Conservation (phyloP, 2,888 invertebrate species). For the Bombylius major region DNA sequence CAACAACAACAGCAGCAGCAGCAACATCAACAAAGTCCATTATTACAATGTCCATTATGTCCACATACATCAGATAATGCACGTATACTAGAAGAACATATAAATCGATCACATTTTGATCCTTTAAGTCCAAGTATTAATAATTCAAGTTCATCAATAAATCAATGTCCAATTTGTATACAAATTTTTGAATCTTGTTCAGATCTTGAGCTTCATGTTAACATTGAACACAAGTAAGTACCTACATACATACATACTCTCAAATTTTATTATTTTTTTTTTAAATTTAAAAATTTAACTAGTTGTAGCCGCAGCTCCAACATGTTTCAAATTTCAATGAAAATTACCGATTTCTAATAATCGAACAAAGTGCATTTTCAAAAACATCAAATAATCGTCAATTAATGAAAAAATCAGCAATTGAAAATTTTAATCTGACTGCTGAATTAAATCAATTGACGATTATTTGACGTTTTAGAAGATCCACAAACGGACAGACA, state of each 20-base stretch:
- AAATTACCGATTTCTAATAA: no score
- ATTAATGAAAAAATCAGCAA: no score
- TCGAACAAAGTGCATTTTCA: no score
- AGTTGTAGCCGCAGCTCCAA: no score
- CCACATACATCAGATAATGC: slow-evolving; percentile 63
- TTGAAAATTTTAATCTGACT: no score
- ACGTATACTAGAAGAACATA: slow-evolving; percentile 63
- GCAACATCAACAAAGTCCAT: slow-evolving; percentile 8
- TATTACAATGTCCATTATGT: slow-evolving; percentile 59
- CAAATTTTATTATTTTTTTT: not conserved
- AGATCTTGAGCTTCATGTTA: slow-evolving; percentile 73
- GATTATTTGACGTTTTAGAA: no score
- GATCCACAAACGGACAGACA: no score
- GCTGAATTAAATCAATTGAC: no score
- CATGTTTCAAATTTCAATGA: no score
- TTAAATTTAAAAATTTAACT: not conserved
- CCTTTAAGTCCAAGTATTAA: slow-evolving; percentile 32
- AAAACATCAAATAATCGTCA: no score
- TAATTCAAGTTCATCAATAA: slow-evolving; percentile 30
- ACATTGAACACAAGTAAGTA: slow-evolving; percentile 72
- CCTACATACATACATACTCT: slow-evolving; percentile 37
- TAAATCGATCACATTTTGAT: slow-evolving; percentile 67
- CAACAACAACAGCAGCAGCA: no score
- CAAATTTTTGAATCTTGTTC: slow-evolving; percentile 58
- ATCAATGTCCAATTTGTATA: slow-evolving; percentile 67